Conservation (phyloP, 2,797 vertebrate species). For the Karalla daura region DNA sequence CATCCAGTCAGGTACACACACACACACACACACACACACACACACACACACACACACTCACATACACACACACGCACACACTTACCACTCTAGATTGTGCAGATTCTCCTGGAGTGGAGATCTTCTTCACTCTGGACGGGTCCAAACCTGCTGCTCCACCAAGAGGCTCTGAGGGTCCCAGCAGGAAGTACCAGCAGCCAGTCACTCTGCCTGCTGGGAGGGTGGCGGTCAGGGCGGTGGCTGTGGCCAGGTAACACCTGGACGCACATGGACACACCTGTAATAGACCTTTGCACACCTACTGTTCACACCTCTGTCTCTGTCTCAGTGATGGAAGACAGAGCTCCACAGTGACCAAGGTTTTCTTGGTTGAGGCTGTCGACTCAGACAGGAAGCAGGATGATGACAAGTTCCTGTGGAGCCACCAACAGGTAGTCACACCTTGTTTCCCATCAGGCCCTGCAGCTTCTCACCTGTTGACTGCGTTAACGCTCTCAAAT, state of each 20-base stretch:
- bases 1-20: constrained; percentile 69
- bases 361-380: constrained; percentile 85
- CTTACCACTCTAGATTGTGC: constrained; percentile 24
- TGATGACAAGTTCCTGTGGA: constrained; percentile 67
- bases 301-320: not conserved
- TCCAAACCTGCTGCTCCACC: constrained; percentile 84
- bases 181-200: constrained; percentile 86
- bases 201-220: constrained; percentile 88
- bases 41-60: no score
- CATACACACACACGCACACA: no score
- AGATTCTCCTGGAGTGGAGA: constrained; percentile 87
- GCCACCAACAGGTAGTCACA: constrained; percentile 22
- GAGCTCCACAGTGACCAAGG: constrained; percentile 91
- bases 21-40: constrained; percentile 40
- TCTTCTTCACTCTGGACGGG: constrained; percentile 93
- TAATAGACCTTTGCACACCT: no score
- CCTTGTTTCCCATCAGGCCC: constrained; percentile 10
- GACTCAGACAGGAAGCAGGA: constrained; percentile 29
- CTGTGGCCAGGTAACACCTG: constrained; percentile 83
- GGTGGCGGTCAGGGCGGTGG: constrained; percentile 88
- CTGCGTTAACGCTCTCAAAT: no score
- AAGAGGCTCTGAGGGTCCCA: constrained; percentile 75
- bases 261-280: no score
- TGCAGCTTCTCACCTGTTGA: no score
- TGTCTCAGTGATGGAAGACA: constrained; percentile 87